Percentiles rank a stretch among this genome's conserved stretches.
These are phyloP conservation scores for Graptemys geographica DNA, from an alignment of 2,797 vertebrate genomes.

Conservation along the genomic window DNA sequence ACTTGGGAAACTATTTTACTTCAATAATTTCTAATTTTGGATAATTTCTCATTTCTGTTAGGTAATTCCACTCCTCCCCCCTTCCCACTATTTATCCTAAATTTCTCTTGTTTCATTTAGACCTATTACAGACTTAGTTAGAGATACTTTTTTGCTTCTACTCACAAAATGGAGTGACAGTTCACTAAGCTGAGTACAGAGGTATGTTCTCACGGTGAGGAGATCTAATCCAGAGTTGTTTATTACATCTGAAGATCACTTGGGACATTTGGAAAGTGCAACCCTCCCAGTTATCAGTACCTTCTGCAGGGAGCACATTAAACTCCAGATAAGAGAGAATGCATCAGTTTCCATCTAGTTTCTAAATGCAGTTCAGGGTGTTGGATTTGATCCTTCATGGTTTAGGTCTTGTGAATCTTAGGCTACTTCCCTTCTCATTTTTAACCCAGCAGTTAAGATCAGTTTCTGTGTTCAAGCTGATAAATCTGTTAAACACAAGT, in stretches of 20 bases:
- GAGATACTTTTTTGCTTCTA: not conserved
- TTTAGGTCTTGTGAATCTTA: not conserved
- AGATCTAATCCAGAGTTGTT: not conserved
- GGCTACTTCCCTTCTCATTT: not conserved
- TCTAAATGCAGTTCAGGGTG: not conserved
- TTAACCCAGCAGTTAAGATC: not conserved
- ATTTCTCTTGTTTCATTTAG: not conserved
- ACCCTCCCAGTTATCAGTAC: not conserved
- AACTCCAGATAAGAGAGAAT: not conserved
- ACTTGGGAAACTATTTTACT: slow-evolving; percentile 1
- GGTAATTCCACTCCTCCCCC: not conserved
- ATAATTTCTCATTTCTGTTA: not conserved
- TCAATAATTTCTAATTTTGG: not conserved
- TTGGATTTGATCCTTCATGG: not conserved
- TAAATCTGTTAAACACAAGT: not conserved
- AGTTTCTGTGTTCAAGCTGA: not conserved
- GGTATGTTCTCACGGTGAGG: not conserved
- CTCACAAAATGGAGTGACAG: not conserved
- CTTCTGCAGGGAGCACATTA: not conserved
- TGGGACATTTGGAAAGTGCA: not conserved
- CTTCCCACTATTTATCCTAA: not conserved
- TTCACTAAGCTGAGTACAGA: not conserved
- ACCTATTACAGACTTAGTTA: not conserved
- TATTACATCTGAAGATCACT: not conserved
- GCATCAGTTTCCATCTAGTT: not conserved